These are phyloP conservation scores for Glyphotaelius pellucidus DNA, from an alignment of 2,888 invertebrate species.

Conservation along the genomic window DNA sequence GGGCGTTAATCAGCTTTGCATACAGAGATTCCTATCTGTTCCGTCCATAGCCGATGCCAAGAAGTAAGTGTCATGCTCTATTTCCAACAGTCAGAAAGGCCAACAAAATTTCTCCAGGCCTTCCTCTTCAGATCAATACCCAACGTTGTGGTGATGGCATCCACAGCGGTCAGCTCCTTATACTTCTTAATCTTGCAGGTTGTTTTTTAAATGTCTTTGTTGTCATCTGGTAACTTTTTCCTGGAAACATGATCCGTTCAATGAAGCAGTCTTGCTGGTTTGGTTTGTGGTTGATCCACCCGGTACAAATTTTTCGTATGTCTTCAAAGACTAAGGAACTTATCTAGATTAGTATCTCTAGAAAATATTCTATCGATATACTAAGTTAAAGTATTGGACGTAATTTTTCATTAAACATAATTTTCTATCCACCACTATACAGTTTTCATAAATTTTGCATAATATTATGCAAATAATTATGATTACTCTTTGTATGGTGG, in stretches of 20 bases:
- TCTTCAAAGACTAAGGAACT: not conserved
- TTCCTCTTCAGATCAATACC: no score
- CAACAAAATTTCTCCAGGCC: no score
- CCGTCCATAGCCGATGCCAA: constrained; percentile 78
- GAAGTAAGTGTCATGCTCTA: constrained; percentile 69
- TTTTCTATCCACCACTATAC: no score
- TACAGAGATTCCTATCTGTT: constrained; percentile 80
- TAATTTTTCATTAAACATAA: not conserved
- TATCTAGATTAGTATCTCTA: no score
- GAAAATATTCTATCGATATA: not conserved
- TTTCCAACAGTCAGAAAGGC: not conserved
- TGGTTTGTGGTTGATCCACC: not conserved
- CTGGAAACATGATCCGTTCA: not conserved
- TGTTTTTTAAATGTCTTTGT: no score
- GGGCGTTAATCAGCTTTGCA: constrained; percentile 78
- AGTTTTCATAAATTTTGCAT: no score
- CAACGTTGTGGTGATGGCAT: no score
- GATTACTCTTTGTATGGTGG: no score
- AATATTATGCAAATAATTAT: no score
- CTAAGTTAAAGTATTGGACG: not conserved
- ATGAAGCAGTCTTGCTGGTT: not conserved
- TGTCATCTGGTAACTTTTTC: not conserved
- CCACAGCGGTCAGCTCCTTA: no score
- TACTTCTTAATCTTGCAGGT: no score
- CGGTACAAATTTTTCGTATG: not conserved